Base-by-base conservation (phyloP, 2,888 invertebrate species). In the Fissipunctia ypsillon region DNA sequence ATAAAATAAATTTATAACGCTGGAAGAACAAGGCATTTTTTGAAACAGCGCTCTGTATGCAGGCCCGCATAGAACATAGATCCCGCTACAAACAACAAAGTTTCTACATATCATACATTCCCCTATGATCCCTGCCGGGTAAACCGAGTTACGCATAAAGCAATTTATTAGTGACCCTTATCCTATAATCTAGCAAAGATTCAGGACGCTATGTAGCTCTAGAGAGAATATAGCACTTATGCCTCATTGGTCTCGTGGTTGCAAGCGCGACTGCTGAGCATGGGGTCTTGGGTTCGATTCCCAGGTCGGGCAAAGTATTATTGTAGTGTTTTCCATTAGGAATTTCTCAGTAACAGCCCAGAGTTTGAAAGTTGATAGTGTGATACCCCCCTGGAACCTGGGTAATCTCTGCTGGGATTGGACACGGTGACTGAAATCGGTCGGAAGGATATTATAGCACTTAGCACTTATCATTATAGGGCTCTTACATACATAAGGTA, bases 101-200 rank as follows among this genome's bases (percentile, higher is more conserved):
- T 67, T 19, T 41, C 16, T 19, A 48, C 48, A 50, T 31, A 38
- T 35, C 48, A 50, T 31, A 38, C 41, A 74, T 66, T n/a, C 66
- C 66, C 16, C 22, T 52, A 48, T 59, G 76, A 77, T 59, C 31
- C 28, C 28, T 16, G 50, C 31, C 59, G 45, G 35, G 41, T 28
- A 73, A 78, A 73, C 52, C 6, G 35, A 66, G 52, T 77, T 77
- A 65, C 38, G 65, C 45, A n/a, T 79, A 73, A 79, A 54, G 54
- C 80, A 79, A 77, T 77, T 77, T 66, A 77, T 77, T 80, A 60
- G 59, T 19, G 48, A 22, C 73, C 52, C 66, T 60, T 73, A 79
- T 54, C 66, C 31, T 35, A 60, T 79, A 38, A 66, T 48, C 57
- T 73, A 66, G 25, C 38, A 35, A 65, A 73, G 19, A 60, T 54